Evolutionary conservation across 2,797 vertebrate genomes (phyloP), one percentile per base, ranked within the genome.

Genomic region (Melanotaenia maccullochi): DNA sequence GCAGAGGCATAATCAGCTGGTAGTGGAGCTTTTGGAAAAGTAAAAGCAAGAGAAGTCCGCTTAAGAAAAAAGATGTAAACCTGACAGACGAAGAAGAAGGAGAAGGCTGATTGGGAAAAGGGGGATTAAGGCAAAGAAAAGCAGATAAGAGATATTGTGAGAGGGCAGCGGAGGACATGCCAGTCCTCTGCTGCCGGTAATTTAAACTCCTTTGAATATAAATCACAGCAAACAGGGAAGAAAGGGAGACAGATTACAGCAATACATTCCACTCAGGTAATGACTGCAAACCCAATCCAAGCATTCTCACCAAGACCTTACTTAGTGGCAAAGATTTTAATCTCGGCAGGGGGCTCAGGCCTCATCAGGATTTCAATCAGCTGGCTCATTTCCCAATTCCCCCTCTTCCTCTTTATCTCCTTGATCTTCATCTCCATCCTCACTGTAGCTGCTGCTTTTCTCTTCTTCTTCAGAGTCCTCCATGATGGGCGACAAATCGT

Each of bases 401-500:
- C 65, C 63, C 11, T 80, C 67, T 3, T 78, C 61, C 2, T 79
- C 83, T 24, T 85, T 75, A 9, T 52, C 68, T 33, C 62, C 54
- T 8, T 52, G 49, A 54, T 65, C 77, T 49, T 69, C 28, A 0
- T 83, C 70, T 18, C 30, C 63, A 24, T 70, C 69, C 36, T 30
- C 54, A 0, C 16, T 20, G 1, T 52, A 56, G 58, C 72, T 61
- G 24, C 81, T 83, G 80, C 81, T 84, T 9, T 76, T 55, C 73
- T 89, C 71, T 73, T 90, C 78, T 60, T 79, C 65, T 36, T 77
- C 60, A 0, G 91, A 89, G 35, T 85, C 91, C 81, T 87, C 95
- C 56, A 85, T 85, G 76, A 90, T 93, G 42, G 92, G 87, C 5
- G 93, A 89, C 42, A 95, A 84, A 60, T 88, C 71, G 0, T 93